phyloP scores from a whole-genome alignment of 2,113 vertebrate species.

The Mesitornis unicolor region DNA sequence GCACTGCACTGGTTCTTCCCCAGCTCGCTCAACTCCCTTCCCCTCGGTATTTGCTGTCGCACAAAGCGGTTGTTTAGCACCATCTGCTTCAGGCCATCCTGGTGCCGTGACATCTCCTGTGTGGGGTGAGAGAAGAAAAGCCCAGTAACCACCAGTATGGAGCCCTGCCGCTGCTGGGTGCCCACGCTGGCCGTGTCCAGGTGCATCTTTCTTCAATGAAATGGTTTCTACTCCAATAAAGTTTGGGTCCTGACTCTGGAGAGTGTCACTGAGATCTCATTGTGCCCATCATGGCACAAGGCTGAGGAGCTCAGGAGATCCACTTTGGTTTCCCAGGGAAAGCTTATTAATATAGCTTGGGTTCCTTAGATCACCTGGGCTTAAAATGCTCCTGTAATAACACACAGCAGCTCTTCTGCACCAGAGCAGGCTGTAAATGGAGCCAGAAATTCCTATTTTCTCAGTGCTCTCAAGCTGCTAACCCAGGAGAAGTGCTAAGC shows the following conservation, averaged over 20 bases:
- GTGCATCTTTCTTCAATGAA: not conserved
- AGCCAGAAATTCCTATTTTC: not conserved
- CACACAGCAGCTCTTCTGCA: not conserved
- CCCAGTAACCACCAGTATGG: not conserved
- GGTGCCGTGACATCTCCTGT: not conserved
- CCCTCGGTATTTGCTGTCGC: not conserved
- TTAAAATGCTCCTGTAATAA: not conserved
- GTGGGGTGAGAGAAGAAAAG: not conserved
- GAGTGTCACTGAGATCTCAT: not conserved
- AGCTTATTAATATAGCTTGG: not conserved
- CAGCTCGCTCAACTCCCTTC: conserved; percentile 23
- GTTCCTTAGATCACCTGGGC: not conserved
- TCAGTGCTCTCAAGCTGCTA: not conserved
- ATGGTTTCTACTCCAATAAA: not conserved
- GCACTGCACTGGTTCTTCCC: not conserved
- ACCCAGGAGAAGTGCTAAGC: not conserved
- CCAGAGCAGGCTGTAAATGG: not conserved
- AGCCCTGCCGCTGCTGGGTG: not conserved
- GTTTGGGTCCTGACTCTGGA: not conserved
- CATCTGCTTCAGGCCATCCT: conserved; percentile 17
- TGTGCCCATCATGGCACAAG: not conserved
- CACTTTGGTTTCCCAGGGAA: not conserved
- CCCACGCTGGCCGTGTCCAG: not conserved
- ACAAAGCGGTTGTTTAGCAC: not conserved
- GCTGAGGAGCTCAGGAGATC: not conserved